Conservation (phyloP, 2,113 vertebrate species). For the Oncorhynchus masou region DNA sequence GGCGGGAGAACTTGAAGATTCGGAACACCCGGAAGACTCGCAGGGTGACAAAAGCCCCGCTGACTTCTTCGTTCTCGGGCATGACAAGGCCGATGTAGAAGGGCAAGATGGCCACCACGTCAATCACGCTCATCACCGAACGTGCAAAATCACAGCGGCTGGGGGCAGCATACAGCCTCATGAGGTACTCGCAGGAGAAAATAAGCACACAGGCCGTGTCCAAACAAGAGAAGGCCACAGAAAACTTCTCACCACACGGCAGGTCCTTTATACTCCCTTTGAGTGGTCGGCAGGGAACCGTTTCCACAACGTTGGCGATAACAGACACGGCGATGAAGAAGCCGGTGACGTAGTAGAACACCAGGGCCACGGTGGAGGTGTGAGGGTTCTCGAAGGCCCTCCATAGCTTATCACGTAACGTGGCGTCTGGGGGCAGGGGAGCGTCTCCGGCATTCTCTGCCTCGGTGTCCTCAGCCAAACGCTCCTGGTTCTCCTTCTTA, state of each 20-base stretch:
- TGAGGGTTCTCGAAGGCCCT: slow-evolving; percentile 77
- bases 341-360: slow-evolving; percentile 77
- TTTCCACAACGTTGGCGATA: slow-evolving; percentile 77
- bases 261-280: slow-evolving; percentile 46
- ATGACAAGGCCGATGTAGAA: slow-evolving; percentile 75
- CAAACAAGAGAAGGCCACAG: slow-evolving; percentile 72
- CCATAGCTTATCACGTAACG: slow-evolving; percentile 70
- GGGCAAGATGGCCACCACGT: slow-evolving; percentile 74
- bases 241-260: slow-evolving; percentile 72
- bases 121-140: slow-evolving; percentile 76
- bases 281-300: slow-evolving; percentile 64
- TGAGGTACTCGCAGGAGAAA: slow-evolving; percentile 74
- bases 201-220: slow-evolving; percentile 77
- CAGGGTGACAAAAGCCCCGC: slow-evolving; percentile 76
- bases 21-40: slow-evolving; percentile 80
- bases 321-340: slow-evolving; percentile 77
- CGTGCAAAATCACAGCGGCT: slow-evolving; percentile 71
- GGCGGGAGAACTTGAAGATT: slow-evolving; percentile 92
- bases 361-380: slow-evolving; percentile 72
- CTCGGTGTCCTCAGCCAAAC: slow-evolving; percentile 75
- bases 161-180: slow-evolving; percentile 72
- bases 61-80: slow-evolving; percentile 85
- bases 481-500: slow-evolving; percentile 78
- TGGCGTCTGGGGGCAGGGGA: slow-evolving; percentile 56
- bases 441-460: slow-evolving; percentile 63